phyloP scores from a whole-genome alignment of 2,888 invertebrate species.

The Dryocosmus kuriphilus region DNA sequence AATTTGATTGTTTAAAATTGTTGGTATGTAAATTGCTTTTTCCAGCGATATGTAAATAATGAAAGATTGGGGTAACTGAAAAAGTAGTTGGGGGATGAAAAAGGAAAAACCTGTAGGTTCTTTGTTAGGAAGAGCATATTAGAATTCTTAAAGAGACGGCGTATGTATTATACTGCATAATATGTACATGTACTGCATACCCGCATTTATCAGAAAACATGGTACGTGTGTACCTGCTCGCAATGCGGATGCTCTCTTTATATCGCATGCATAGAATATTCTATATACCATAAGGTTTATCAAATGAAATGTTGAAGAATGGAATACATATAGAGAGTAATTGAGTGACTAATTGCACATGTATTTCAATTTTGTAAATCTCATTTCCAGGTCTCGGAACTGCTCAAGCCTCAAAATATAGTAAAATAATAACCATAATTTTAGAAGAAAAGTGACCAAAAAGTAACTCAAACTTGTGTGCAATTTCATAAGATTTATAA shows the following conservation, averaged over 20 bases:
- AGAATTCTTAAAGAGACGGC: slow-evolving; percentile 2
- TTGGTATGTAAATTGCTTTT: neutral
- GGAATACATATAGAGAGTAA: neutral
- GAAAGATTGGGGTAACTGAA: neutral
- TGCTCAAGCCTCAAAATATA: too few species aligned
- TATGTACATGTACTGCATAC: slow-evolving; percentile 7
- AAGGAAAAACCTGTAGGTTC: neutral
- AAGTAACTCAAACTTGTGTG: too few species aligned
- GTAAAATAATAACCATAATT: too few species aligned
- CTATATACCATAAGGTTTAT: neutral
- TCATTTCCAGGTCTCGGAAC: too few species aligned
- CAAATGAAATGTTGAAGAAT: neutral
- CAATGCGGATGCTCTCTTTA: slow-evolving; percentile 4
- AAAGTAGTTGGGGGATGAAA: neutral
- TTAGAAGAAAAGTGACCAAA: too few species aligned
- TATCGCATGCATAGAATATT: neutral
- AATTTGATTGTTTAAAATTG: too few species aligned
- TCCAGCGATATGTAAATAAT: neutral
- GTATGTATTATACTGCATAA: neutral
- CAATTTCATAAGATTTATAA: too few species aligned
- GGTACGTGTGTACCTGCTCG: neutral
- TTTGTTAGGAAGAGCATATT: neutral
- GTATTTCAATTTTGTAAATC: too few species aligned
- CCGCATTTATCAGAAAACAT: slow-evolving; percentile 15
- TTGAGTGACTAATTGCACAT: too few species aligned